These are phyloP conservation scores for Phoenicopterus ruber DNA, from an alignment of 2,113 vertebrate species.

Conservation along the genomic window DNA sequence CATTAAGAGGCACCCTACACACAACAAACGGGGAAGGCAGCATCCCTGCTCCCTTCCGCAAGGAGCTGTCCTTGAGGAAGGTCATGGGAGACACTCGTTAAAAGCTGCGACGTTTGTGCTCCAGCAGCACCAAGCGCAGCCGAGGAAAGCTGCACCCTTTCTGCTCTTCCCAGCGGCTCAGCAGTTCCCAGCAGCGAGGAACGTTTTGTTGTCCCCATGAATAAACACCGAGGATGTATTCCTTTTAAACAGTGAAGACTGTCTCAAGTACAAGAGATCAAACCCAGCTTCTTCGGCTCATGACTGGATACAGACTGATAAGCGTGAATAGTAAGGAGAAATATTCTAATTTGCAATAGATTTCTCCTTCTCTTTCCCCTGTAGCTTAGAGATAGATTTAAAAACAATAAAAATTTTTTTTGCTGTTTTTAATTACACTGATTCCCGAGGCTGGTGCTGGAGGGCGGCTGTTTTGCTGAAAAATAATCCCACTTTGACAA, in stretches of 20 bases:
- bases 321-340: neutral
- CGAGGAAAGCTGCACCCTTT: neutral
- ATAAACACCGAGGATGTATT: neutral
- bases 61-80: neutral
- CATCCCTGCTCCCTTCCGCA: neutral
- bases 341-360: neutral
- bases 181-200: neutral
- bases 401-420: neutral
- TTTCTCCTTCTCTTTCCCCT: neutral
- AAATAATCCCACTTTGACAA: slow-evolving; percentile 8
- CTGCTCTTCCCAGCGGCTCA: neutral
- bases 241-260: neutral
- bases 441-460: neutral
- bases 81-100: neutral
- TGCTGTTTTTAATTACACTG: slow-evolving; percentile 46
- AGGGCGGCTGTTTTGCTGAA: neutral
- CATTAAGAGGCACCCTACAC: neutral
- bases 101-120: neutral
- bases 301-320: neutral
- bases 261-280: neutral
- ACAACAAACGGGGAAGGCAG: neutral
- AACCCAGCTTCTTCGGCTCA: neutral
- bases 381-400: neutral
- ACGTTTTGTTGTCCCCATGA: neutral
- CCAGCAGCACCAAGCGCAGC: neutral